A percentile compares a stretch with the other conserved stretches of the same genome.
phyloP scores from a whole-genome alignment of 2,113 vertebrate species.

The Pelobates fuscus region DNA sequence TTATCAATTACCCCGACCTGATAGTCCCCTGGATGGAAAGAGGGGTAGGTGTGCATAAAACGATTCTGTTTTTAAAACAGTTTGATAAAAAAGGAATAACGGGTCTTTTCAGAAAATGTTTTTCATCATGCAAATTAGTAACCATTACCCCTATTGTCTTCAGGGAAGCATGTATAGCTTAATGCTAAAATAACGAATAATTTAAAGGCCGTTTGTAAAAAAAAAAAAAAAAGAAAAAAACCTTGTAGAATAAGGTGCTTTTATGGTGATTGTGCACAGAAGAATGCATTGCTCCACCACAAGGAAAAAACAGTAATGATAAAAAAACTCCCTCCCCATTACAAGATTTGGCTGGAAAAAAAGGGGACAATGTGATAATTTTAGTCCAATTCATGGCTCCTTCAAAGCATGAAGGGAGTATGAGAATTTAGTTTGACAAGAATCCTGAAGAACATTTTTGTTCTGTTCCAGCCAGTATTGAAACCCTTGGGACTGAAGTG shows the following conservation, averaged over 20 bases:
- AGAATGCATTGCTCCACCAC: constrained; percentile 45
- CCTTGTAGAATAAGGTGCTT: constrained; percentile 52
- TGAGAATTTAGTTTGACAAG: constrained; percentile 64
- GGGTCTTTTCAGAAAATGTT: too few species aligned
- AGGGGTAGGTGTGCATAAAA: too few species aligned
- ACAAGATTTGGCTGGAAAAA: constrained; percentile 61
- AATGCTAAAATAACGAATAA: constrained; percentile 16
- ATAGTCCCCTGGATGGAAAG: too few species aligned
- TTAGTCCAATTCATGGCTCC: constrained; percentile 64
- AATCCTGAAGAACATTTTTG: constrained; percentile 65
- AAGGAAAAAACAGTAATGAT: constrained; percentile 2
- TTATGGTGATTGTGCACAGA: constrained; percentile 52
- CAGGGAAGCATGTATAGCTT: constrained; percentile 19
- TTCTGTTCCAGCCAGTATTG: constrained; percentile 57
- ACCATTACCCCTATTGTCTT: constrained; percentile 11
- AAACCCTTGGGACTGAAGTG: constrained; percentile 54
- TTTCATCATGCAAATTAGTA: constrained; percentile 3
- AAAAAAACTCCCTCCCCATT: constrained; percentile 51
- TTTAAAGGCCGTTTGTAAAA: constrained; percentile 28
- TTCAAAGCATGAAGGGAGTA: constrained; percentile 65
- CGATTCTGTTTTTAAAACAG: too few species aligned
- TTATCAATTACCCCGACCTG: too few species aligned
- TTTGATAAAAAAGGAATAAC: too few species aligned
- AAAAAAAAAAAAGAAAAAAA: constrained; percentile 1
- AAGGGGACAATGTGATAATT: constrained; percentile 68